A percentile compares a stretch with the other conserved stretches of the same genome.
Conservation (phyloP, 2,797 vertebrate species). For the Pteronotus mesoamericanus region DNA sequence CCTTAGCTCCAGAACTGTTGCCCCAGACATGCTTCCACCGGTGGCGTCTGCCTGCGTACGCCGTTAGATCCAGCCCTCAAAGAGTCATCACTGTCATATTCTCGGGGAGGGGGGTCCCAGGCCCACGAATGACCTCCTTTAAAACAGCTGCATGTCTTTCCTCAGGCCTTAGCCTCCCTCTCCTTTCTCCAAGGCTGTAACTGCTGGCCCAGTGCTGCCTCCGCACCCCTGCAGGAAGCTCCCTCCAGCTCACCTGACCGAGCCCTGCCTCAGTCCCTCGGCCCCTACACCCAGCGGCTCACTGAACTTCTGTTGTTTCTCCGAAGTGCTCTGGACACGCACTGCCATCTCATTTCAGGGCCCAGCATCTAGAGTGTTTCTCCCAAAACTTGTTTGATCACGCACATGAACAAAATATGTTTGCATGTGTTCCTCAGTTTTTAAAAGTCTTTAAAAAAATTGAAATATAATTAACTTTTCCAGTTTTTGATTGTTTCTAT, state of each 20-base stretch:
- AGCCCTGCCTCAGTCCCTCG: neutral
- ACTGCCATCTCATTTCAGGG: accelerated
- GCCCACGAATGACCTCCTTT: neutral
- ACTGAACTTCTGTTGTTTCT: accelerated
- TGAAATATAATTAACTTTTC: neutral
- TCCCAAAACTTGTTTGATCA: neutral
- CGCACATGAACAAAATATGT: neutral
- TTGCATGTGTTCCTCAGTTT: neutral
- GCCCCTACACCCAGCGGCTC: accelerated
- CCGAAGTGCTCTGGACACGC: neutral
- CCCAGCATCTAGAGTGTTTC: neutral
- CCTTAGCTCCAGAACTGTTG: neutral
- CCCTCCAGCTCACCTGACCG: accelerated
- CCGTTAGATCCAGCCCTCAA: neutral
- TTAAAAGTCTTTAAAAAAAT: neutral
- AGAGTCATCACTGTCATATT: neutral
- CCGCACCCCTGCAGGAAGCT: neutral
- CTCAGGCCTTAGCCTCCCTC: neutral
- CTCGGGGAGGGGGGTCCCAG: neutral
- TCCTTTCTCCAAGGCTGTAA: neutral
- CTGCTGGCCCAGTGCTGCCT: no score
- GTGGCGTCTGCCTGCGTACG: neutral
- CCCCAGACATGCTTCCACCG: neutral
- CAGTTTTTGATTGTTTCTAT: neutral
- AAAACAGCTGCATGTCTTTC: neutral